These are phyloP conservation scores for Coccyzus lansbergi DNA, from an alignment of 2,797 vertebrate genomes.

Conservation along the genomic window DNA sequence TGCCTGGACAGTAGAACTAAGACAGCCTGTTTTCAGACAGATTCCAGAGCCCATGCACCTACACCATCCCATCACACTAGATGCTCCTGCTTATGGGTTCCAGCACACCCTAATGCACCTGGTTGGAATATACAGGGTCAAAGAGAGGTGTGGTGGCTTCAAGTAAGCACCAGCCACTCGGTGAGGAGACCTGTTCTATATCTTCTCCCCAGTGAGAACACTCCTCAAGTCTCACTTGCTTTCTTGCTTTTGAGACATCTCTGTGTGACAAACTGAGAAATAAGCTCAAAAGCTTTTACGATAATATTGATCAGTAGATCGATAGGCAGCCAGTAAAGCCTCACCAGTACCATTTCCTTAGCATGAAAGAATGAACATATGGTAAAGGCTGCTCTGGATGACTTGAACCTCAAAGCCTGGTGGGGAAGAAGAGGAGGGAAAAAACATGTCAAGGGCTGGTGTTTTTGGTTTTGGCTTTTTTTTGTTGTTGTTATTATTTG, in stretches of 20 bases:
- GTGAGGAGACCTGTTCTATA: not conserved
- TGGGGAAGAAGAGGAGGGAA: not conserved
- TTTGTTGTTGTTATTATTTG: not conserved
- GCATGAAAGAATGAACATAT: not conserved
- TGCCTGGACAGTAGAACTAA: not conserved
- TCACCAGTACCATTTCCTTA: not conserved
- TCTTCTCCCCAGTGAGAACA: rapidly evolving
- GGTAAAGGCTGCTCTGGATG: not conserved
- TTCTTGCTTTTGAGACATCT: not conserved
- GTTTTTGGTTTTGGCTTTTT: not conserved
- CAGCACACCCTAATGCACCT: not conserved
- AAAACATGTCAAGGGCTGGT: not conserved
- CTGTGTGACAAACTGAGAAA: not conserved
- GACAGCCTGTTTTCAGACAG: not conserved
- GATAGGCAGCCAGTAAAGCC: not conserved
- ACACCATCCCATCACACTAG: not conserved
- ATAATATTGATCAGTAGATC: not conserved
- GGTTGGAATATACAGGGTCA: rapidly evolving
- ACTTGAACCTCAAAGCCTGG: not conserved
- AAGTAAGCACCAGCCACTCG: not conserved
- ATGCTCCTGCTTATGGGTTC: not conserved
- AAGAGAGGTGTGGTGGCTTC: not conserved
- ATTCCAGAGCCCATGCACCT: not conserved
- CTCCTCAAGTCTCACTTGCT: not conserved
- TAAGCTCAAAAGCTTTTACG: not conserved